Evolutionary conservation across 2,888 invertebrate genomes (phyloP), one percentile per base, ranked within the genome.

Genomic region (Nysson spinosus): DNA sequence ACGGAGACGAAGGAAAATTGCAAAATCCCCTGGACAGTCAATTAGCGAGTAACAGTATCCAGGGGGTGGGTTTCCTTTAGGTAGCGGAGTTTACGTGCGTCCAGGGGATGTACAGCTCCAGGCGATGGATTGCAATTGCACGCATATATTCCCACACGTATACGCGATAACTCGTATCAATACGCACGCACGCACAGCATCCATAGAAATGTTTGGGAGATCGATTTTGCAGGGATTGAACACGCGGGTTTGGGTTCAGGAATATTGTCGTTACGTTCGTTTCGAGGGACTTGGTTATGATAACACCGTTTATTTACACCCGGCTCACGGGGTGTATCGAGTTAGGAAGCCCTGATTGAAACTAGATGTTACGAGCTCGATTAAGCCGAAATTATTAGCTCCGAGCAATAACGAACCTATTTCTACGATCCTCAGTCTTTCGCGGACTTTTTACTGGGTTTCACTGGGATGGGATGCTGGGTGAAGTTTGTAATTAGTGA

Each of bases 21-120:
- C 72, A 67, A 73, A 77, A 78, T 77, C 72, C 78, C 67, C 76
- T 70, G 69, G 76, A 73, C 78, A 66, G 64, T 77, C 77, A 78
- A 78, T 78, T 78, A 78, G 75, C 70, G 75, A 58, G 78, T 77
- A 78, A 77, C 75, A 67, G 68, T 74, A 76, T 67, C 68, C 50
- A 51, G 51, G 51, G 67, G 58, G 47, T 30, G 42, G 5, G 20
- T 42, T 56, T 14, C 39, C 60, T 19, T 35, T 30, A 24, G 26
- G 40, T 54, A 16, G 12, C 9, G 40, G 7, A 22, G 14, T n/a
- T 7, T 35, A 32, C 44, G 50, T 28, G 14, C 43, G 12, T 46
- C 50, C 26, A 37, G 17, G 52, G 52, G 47, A 43, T 20, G 43
- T 30, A 26, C 43, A 28, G 14, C 54, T 46, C 28, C 26, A 54